A percentile compares a stretch with the other conserved stretches of the same genome.
phyloP scores from a whole-genome alignment of 2,113 vertebrate genomes.

The Lampris megalopsis region DNA sequence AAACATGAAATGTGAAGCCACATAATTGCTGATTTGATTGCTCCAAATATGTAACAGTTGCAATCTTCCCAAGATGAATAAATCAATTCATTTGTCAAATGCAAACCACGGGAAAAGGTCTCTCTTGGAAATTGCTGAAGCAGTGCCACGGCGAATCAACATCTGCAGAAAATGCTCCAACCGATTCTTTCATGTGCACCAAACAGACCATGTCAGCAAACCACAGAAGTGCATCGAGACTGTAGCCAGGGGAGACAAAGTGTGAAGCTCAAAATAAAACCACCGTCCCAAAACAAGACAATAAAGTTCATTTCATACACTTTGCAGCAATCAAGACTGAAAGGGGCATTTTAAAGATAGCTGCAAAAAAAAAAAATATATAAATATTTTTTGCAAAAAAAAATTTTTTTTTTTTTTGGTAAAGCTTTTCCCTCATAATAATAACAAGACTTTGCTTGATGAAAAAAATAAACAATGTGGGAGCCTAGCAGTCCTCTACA shows the following conservation, averaged over 20 bases:
- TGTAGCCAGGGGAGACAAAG: slow-evolving; percentile 58
- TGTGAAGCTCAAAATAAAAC: slow-evolving; percentile 67
- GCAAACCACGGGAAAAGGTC: slow-evolving; percentile 49
- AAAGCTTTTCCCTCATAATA: slow-evolving; percentile 11
- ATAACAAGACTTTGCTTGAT: neutral
- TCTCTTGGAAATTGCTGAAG: slow-evolving; percentile 54
- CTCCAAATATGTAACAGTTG: slow-evolving; percentile 59
- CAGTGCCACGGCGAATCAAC: slow-evolving; percentile 64
- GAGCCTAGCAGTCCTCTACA: neutral
- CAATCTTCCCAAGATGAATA: slow-evolving; percentile 68
- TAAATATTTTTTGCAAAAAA: slow-evolving; percentile 18
- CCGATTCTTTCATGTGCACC: slow-evolving; percentile 64
- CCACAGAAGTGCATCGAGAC: slow-evolving; percentile 52
- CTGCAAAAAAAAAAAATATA: neutral
- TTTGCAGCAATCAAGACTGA: slow-evolving; percentile 17
- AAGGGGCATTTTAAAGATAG: slow-evolving; percentile 23
- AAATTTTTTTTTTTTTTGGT: slow-evolving; percentile 30
- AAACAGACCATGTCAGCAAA: slow-evolving; percentile 69
- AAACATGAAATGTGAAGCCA: slow-evolving; percentile 69
- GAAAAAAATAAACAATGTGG: neutral
- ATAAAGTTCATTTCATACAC: slow-evolving; percentile 56
- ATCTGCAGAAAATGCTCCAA: slow-evolving; percentile 65
- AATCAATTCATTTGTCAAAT: slow-evolving; percentile 72
- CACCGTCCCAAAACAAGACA: slow-evolving; percentile 37
- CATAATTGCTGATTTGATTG: slow-evolving; percentile 74